phyloP scores from a whole-genome alignment of 2,113 vertebrate genomes.

The Nibea coibor region DNA sequence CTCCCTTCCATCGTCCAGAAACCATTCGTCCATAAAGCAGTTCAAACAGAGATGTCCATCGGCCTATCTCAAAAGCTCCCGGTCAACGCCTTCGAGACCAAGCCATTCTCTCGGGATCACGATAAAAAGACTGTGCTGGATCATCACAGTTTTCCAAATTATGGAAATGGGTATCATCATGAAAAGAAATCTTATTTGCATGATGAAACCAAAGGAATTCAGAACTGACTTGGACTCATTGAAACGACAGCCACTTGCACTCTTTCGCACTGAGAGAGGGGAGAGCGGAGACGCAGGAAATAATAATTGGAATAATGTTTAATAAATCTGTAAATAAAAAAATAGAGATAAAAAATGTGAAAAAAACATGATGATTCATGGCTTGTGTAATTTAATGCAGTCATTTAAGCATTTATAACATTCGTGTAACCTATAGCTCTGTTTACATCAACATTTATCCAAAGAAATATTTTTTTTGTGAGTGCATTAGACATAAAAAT shows the following conservation, averaged over 20 bases:
- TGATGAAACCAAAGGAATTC: conserved; percentile 70
- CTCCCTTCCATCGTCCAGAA: conserved; percentile 77
- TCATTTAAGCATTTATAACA: conserved; percentile 1
- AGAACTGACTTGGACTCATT: conserved; percentile 40
- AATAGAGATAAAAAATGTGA: background rate
- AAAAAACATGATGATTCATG: background rate
- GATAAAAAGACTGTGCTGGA: conserved; percentile 74
- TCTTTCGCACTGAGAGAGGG: background rate
- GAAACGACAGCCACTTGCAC: background rate
- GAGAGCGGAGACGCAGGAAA: background rate
- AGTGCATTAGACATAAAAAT: background rate
- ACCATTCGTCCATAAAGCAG: conserved; percentile 66
- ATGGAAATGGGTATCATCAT: conserved; percentile 68
- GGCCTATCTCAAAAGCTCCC: conserved; percentile 79
- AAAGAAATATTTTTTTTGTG: background rate
- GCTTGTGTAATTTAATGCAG: conserved; percentile 29
- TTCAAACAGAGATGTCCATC: conserved; percentile 85
- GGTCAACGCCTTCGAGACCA: conserved; percentile 75
- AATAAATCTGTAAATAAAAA: conserved; percentile 1
- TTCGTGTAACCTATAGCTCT: background rate
- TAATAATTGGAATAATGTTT: background rate
- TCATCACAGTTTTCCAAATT: conserved; percentile 69
- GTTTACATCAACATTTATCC: background rate
- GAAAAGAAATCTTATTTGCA: conserved; percentile 73
- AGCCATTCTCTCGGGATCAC: conserved; percentile 56